phyloP scores from a whole-genome alignment of 2,797 vertebrate genomes.

The Clarias fuscus region DNA sequence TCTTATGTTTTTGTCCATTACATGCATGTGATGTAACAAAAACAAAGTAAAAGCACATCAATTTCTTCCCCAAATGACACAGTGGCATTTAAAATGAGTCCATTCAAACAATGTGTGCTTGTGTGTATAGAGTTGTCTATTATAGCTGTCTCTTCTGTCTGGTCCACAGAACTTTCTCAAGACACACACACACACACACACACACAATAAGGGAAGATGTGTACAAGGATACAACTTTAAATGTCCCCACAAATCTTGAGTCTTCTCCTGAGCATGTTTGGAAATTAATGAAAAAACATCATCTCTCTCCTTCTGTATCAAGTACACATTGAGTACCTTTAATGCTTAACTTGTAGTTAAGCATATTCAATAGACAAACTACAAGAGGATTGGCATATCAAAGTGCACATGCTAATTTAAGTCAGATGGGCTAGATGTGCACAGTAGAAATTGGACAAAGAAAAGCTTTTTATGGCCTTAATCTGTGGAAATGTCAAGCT shows the following conservation, averaged over 20 bases:
- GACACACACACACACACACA: background rate
- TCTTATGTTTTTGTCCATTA: conserved; percentile 20
- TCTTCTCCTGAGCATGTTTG: background rate
- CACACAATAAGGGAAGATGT: background rate
- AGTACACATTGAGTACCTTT: background rate
- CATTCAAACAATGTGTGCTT: background rate
- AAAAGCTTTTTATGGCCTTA: background rate
- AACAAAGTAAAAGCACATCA: conserved; percentile 28
- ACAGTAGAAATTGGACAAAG: background rate
- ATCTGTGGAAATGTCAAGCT: background rate
- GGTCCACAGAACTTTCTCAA: background rate
- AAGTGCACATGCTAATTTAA: background rate
- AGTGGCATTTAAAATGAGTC: background rate
- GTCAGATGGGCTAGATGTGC: background rate
- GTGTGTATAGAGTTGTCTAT: background rate
- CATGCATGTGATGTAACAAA: conserved; percentile 47
- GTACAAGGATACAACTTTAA: background rate
- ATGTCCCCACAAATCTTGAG: background rate
- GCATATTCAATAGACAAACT: background rate
- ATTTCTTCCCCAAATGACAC: background rate
- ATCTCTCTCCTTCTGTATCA: background rate
- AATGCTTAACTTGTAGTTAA: background rate
- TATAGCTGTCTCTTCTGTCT: background rate
- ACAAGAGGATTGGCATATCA: background rate
- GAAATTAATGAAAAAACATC: background rate